Evolutionary conservation across 2,888 invertebrate species (phyloP), one percentile per base, ranked within the genome.

Genomic region (Amphipoea oculea): DNA sequence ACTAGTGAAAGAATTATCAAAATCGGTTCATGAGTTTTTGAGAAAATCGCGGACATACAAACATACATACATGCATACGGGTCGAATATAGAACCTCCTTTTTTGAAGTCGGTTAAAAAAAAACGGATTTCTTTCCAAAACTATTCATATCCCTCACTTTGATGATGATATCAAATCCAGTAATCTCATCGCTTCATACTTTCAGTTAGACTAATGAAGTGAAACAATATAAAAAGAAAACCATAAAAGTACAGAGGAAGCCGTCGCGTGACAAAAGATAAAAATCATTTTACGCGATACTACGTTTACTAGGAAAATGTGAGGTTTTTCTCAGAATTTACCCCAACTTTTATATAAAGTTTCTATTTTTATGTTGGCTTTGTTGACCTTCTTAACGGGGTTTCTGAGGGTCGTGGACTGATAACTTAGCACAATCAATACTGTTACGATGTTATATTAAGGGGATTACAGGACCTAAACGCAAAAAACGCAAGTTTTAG

Each of bases 281-380:
- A 74, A 85, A 83, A 82, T 48, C 7, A 68, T 72, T 67, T 71
- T n/a, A 60, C 70, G 57, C 9, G 20, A 60, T 60, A 73, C 42
- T 68, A 75, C 71, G 54, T 36, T 73, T 85, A 11, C 76, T 51
- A 29, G 40, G 86, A 82, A 83, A 76, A 76, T 4, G 23, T 65
- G 54, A 9, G 23, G 42, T 9, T 60, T 70, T 86, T 82, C 83
- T 6, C 48, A 29, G 86, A 83, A 82, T 70, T 51, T 7, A 82
- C 65, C 20, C 17, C 12, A 36, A 17, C 14, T 12, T 42, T 69
- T 14, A n/a, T 66, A 40, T 63, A 73, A 29, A 7, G 7, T 17
- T 48, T 74, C 12, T 29, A 12, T 57, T 29, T 81, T 60, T n/a
- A 29, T 62, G 68, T 65, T 60, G 17, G 20, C n/a, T 66, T 69